Conservation (phyloP, 2,797 vertebrate genomes). For the Pithecia hirsuta region DNA sequence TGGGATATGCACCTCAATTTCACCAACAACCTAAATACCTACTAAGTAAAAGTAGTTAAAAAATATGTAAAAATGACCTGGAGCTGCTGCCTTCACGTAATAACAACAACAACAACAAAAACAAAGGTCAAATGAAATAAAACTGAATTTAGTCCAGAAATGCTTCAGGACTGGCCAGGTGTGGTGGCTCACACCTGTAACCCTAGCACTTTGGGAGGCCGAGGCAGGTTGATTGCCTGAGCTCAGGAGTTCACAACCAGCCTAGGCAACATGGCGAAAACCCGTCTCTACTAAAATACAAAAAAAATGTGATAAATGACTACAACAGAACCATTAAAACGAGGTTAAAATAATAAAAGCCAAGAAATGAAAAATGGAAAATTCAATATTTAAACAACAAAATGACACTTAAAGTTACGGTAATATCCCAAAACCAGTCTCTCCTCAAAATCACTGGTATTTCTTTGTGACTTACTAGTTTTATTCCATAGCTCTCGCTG, state of each 20-base stretch:
- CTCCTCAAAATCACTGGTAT: neutral
- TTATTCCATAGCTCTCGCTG: constrained; percentile 94
- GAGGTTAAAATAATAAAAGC: constrained; percentile 11
- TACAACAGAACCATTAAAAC: neutral
- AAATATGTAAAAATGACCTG: neutral
- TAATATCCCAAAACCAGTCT: neutral
- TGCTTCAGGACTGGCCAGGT: neutral
- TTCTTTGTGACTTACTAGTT: constrained; percentile 88
- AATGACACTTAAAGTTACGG: neutral
- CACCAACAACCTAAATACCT: neutral
- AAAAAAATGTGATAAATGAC: neutral
- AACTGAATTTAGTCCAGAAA: neutral
- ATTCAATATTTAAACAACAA: neutral
- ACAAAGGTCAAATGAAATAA: neutral
- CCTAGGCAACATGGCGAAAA: no score
- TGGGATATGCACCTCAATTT: neutral
- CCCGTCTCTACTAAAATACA: no score
- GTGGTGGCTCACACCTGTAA: no score
- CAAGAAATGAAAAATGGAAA: neutral
- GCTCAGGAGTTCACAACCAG: no score
- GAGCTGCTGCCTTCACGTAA: neutral
- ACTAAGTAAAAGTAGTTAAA: neutral
- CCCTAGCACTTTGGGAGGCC: no score
- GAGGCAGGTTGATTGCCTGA: fast-evolving
- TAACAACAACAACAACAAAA: neutral